Base-by-base conservation (phyloP, 2,888 invertebrate species). In the Therioaphis trifolii region DNA sequence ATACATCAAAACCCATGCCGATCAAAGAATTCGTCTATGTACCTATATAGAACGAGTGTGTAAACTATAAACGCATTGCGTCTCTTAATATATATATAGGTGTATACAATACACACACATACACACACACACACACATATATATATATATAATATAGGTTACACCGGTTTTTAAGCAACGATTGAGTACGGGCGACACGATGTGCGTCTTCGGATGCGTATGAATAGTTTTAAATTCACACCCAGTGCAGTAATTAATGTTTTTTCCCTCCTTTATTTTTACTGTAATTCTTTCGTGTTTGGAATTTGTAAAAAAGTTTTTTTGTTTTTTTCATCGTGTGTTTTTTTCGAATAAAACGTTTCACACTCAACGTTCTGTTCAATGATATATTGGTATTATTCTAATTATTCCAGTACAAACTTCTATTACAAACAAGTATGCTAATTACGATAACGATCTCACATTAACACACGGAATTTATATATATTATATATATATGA, bases 391-490 rank as follows among this genome's bases (percentile, higher is more conserved):
- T 12, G 63, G 3, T 61, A 27, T 46, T 35, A 79, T 79, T 79
- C 55, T 69, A 79, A 79, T 79, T 79, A 79, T 79, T 58, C 69
- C 29, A 80, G 46, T 49, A 69, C 69, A 43, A 43, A 79, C 24
- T 69, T 40, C n/a, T 46, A 29, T 76, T 61, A 80, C 71, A 72
- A 80, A 80, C 71, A 46, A 61, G 71, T 80, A 80, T 80, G 80
- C 61, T 72, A 80, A 80, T 80, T 72, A 46, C 49, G 61, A 80
- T 79, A 79, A 55, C 55, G n/a, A 79, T 79, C 78, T 79, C 27
- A 35, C 55, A 55, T 58, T 68, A 52, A 78, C n/a, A 55, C 27
- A 27, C 29, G 18, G 63, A 12, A 55, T n/a, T n/a, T 9, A 15
- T 35, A 49, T 49, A 5, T 29, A 15, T 4, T 15, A 15, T 4